A percentile compares a stretch with the other conserved stretches of the same genome.
Conservation (phyloP, 2,888 invertebrate species). For the Gari tellinella region DNA sequence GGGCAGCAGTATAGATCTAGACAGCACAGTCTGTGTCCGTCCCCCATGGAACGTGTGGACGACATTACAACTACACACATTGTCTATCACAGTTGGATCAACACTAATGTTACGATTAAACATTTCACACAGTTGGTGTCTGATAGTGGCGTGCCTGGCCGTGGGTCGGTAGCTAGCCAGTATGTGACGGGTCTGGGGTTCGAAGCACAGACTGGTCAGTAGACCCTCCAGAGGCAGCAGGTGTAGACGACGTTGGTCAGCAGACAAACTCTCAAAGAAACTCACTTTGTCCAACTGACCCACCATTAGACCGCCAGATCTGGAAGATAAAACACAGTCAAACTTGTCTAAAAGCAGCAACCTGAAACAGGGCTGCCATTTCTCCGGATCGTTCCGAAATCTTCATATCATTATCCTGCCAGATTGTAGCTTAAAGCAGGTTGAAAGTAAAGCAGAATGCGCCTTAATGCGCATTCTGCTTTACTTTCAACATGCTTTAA, state of each 20-base stretch:
- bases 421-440: too few relatives aligned
- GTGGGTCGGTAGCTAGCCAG: conserved; percentile 90
- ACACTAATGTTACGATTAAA: conserved; percentile 59
- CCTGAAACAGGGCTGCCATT: neutral
- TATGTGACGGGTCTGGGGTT: conserved; percentile 88
- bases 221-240: conserved; percentile 78
- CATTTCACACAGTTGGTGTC: conserved; percentile 82
- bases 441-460: too few relatives aligned
- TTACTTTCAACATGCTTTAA: too few relatives aligned
- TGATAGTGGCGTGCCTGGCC: conserved; percentile 85
- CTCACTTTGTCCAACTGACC: conserved; percentile 80
- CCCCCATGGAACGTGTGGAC: conserved; percentile 88
- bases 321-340: conserved; percentile 48
- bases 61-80: conserved; percentile 70
- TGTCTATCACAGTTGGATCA: conserved; percentile 61
- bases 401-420: too few relatives aligned
- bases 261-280: conserved; percentile 77
- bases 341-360: neutral
- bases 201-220: conserved; percentile 89
- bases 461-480: too few relatives aligned
- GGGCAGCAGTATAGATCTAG: conserved; percentile 88
- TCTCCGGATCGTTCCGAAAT: too few relatives aligned
- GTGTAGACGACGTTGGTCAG: conserved; percentile 70
- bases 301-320: conserved; percentile 81
- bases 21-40: conserved; percentile 88